These are phyloP conservation scores for Astatoreochromis straeleni DNA, from an alignment of 2,113 vertebrate genomes.

Conservation along the genomic window DNA sequence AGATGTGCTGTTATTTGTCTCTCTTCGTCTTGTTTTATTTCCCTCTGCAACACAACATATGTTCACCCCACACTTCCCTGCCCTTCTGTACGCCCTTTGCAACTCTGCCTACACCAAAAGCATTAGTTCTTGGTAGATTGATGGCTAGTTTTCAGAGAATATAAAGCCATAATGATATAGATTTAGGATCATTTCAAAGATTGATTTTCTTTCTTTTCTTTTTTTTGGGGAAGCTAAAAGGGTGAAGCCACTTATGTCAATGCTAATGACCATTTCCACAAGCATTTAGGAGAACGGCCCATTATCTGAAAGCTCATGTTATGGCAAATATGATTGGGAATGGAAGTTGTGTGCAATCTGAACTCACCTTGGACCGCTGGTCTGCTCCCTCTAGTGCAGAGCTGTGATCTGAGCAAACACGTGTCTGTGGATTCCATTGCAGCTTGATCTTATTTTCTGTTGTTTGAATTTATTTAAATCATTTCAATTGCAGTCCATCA, in stretches of 20 bases:
- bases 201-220: slow-evolving; percentile 64
- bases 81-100: neutral
- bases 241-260: slow-evolving; percentile 74
- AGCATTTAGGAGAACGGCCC: slow-evolving; percentile 66
- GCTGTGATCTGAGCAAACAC: slow-evolving; percentile 30
- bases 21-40: slow-evolving; percentile 27
- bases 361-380: slow-evolving; percentile 56
- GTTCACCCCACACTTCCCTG: neutral
- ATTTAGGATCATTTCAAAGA: slow-evolving; percentile 70
- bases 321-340: slow-evolving; percentile 71
- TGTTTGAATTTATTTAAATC: slow-evolving; percentile 68
- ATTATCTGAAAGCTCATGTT: slow-evolving; percentile 74
- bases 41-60: slow-evolving; percentile 1
- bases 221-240: slow-evolving; percentile 61
- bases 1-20: neutral
- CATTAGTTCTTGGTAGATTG: slow-evolving; percentile 63
- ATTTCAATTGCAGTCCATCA: slow-evolving; percentile 40
- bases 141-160: slow-evolving; percentile 66
- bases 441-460: slow-evolving; percentile 63
- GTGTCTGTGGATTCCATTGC: slow-evolving; percentile 55
- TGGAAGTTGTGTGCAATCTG: slow-evolving; percentile 64
- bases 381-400: slow-evolving; percentile 28
- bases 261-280: slow-evolving; percentile 73
- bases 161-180: slow-evolving; percentile 71
- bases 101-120: slow-evolving; percentile 19